Evolutionary conservation across 2,113 vertebrate species (phyloP).

Genomic region (Brachypteracias leptosomus): DNA sequence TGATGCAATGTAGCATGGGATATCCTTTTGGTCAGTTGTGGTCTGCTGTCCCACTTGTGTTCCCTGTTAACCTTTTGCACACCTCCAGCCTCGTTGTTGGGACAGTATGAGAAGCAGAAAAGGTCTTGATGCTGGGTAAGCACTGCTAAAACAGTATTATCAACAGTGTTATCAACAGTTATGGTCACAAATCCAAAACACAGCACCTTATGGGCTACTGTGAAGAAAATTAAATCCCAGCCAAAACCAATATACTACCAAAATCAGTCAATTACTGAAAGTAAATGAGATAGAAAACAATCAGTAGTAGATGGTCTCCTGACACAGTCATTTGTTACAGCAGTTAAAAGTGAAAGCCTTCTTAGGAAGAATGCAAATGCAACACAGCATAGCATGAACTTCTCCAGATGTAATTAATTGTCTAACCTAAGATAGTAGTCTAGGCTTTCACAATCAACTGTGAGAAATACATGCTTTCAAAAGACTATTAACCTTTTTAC

Average conservation of each 20-base stretch:
- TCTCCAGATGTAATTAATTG: not conserved
- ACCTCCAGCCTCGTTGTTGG: accelerated
- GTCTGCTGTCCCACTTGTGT: not conserved
- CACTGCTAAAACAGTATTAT: not conserved
- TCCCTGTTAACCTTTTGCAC: not conserved
- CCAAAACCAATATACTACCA: not conserved
- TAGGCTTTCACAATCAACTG: not conserved
- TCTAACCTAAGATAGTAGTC: not conserved
- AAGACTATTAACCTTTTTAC: not conserved
- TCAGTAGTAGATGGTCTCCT: not conserved
- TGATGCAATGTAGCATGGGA: accelerated
- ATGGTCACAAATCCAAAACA: not conserved
- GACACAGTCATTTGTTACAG: not conserved
- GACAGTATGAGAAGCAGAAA: not conserved
- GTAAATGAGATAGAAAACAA: not conserved
- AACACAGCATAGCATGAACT: not conserved
- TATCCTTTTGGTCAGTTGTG: not conserved
- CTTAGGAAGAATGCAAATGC: not conserved
- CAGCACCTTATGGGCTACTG: not conserved
- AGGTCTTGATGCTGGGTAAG: not conserved
- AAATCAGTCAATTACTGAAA: not conserved
- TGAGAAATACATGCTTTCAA: not conserved
- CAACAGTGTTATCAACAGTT: too few relatives aligned
- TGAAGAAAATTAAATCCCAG: not conserved
- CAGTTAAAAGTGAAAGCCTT: not conserved